Conservation (phyloP, 2,113 vertebrate genomes). For the Orycteropus afer region DNA sequence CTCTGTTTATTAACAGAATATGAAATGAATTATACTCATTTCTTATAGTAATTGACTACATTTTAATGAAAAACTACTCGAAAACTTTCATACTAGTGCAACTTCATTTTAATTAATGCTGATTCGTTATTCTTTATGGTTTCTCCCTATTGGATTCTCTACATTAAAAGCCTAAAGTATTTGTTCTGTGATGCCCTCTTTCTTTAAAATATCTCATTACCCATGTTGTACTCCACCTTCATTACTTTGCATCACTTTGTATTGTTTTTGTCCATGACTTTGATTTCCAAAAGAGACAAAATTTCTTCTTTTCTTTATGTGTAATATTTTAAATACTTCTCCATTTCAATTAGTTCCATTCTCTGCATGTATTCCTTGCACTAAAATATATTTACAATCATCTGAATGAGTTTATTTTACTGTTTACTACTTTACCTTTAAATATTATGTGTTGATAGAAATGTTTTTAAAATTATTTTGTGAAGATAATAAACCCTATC, state of each 20-base stretch:
- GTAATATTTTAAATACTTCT: slow-evolving; percentile 33
- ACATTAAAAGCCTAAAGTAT: slow-evolving; percentile 20
- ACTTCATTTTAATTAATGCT: slow-evolving; percentile 8
- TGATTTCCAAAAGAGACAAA: slow-evolving; percentile 11
- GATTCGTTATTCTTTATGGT: slow-evolving; percentile 4
- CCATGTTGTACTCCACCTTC: not conserved
- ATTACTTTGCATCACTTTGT: slow-evolving; percentile 31
- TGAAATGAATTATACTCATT: not conserved
- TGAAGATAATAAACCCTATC: not conserved
- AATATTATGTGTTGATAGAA: not conserved
- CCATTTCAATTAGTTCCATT: slow-evolving; percentile 17
- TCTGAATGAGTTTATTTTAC: not conserved
- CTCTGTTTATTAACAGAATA: not conserved
- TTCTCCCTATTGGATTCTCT: not conserved
- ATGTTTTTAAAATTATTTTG: slow-evolving; percentile 41
- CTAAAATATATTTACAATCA: slow-evolving; percentile 12
- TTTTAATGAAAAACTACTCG: not conserved
- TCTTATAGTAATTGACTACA: not conserved
- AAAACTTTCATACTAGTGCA: not conserved
- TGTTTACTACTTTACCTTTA: slow-evolving; percentile 35
- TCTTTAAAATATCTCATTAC: slow-evolving; percentile 31
- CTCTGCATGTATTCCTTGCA: slow-evolving; percentile 17
- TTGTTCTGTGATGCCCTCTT: not conserved
- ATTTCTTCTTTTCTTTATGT: not conserved
- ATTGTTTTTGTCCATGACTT: not conserved